Base-by-base conservation (phyloP, 2,113 vertebrate genomes). In the Lethenteron reissneri region DNA sequence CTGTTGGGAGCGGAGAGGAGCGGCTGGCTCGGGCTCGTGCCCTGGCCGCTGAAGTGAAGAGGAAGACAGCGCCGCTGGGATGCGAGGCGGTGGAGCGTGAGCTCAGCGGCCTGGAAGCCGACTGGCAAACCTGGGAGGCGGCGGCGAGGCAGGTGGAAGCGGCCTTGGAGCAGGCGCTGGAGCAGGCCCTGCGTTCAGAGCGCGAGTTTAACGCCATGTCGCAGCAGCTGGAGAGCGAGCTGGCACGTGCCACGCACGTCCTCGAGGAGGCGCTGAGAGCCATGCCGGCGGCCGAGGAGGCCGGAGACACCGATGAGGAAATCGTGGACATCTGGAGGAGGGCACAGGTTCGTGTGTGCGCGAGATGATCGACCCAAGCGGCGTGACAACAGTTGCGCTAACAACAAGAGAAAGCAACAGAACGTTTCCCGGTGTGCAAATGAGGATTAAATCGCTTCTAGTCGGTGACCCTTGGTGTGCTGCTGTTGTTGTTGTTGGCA, bases 41-140 rank as follows among this genome's bases (percentile, higher is more conserved):
- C 9, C 83, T 85, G 71, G 86, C 85, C 1, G 82, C 81, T 0
- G 79, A 75, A 9, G 86, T 89, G 6, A 78, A 81, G 58, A 84
- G 84, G 76, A 80, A 84, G 80, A 92, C 86, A 11, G 82, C 85
- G 2, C 71, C 83, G 80, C 56, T 82, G 76, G 77, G 90, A 72
- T 83, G 85, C 70, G 87, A 89, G 80, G 83, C 83, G 56, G 81
- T 94, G 76, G 86, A 85, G 58, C 73, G 83, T 0, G 91, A 96
- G 83, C 81, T 89, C 82, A 86, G 84, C 82, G 86, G 86, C 74
- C 85, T 95, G 78, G 86, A 75, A 3, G 79, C 85, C 0, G 90
- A 91, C 75, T 88, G 92, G 87, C 81, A 83, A 81, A 88, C 88
- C 80, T 97, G 92, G 92, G 89, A 92, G 73, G 88, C 87, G 72